phyloP scores from a whole-genome alignment of 2,888 invertebrate genomes.

The Ceriagrion tenellum region DNA sequence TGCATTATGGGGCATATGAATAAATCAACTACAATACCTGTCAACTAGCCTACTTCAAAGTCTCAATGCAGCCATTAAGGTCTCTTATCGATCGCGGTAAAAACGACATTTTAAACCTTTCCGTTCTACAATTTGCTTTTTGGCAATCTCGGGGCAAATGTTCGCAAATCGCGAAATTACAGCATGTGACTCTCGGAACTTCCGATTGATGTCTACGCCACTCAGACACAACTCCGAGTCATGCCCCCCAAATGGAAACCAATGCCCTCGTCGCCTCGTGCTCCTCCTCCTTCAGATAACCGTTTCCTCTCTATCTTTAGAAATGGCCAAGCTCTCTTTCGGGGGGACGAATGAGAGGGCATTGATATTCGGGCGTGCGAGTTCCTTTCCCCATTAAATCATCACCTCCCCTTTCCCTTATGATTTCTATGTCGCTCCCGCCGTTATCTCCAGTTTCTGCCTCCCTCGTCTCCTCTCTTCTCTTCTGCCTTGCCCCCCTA shows the following conservation, averaged over 20 bases:
- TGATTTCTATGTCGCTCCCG: neutral
- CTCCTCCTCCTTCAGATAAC: neutral
- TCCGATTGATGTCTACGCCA: neutral
- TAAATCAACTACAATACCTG: too few species aligned
- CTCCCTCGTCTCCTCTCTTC: neutral
- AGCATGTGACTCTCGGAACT: too few species aligned
- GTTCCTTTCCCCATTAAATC: neutral
- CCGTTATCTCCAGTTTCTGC: neutral
- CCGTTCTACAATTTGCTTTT: too few species aligned
- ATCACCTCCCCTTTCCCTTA: neutral
- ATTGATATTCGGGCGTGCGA: neutral
- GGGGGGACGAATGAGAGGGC: neutral
- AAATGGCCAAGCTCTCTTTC: neutral
- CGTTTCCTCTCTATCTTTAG: neutral
- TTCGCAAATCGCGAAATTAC: too few species aligned
- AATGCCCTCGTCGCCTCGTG: neutral
- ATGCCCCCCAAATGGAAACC: neutral
- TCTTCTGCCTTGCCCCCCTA: neutral
- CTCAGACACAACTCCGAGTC: neutral
- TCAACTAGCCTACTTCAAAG: too few species aligned
- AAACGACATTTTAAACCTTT: too few species aligned
- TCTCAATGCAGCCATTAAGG: too few species aligned
- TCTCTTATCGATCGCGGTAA: too few species aligned
- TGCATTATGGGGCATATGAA: too few species aligned
- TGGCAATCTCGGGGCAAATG: too few species aligned